A percentile compares a stretch with the other conserved stretches of the same genome.
phyloP scores from a whole-genome alignment of 2,888 invertebrate genomes.

The Acleris literana region DNA sequence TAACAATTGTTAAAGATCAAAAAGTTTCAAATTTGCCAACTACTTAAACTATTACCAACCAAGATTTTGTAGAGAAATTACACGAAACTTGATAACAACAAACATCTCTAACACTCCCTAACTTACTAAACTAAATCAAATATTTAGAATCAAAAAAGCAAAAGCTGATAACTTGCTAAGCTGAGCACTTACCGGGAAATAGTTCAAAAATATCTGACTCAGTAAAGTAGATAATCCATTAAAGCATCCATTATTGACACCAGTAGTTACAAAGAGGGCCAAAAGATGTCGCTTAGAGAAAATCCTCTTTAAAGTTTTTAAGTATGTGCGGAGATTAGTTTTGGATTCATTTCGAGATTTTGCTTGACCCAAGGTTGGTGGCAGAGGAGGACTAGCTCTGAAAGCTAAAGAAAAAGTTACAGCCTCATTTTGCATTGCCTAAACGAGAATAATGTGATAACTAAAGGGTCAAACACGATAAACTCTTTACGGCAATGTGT shows the following conservation, averaged over 20 bases:
- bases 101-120: neutral
- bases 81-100: neutral
- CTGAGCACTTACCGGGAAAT: constrained; percentile 61
- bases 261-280: constrained; percentile 85
- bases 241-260: constrained; percentile 88
- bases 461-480: no score
- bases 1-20: no score
- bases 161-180: constrained; percentile 9
- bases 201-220: constrained; percentile 67
- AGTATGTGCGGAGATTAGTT: constrained; percentile 32
- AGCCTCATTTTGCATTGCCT: no score
- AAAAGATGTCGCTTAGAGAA: constrained; percentile 81
- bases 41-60: no score
- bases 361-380: constrained; percentile 82
- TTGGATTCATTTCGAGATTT: constrained; percentile 47
- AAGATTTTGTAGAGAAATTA: no score
- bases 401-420: constrained; percentile 64
- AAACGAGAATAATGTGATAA: no score
- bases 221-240: constrained; percentile 88
- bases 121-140: constrained; percentile 9
- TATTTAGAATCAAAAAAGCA: constrained; percentile 20
- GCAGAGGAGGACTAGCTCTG: constrained; percentile 74
- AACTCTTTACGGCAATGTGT: no score
- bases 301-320: constrained; percentile 72
- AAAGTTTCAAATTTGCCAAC: no score